A percentile compares a stretch with the other conserved stretches of the same genome.
These are phyloP conservation scores for Cheilosia vernalis DNA, from an alignment of 2,888 invertebrate species.

Conservation along the genomic window DNA sequence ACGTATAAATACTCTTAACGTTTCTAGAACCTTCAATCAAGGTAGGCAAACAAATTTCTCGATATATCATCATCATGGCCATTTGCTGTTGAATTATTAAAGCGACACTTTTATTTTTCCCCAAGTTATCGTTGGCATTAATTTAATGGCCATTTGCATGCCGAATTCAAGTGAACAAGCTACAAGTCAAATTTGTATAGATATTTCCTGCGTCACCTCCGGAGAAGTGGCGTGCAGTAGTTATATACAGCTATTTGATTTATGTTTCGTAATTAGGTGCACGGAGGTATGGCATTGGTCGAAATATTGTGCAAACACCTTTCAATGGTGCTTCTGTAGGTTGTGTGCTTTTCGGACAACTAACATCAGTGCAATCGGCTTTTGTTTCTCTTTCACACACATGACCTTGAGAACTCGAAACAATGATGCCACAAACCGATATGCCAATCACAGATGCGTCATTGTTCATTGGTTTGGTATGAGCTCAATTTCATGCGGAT, in stretches of 20 bases:
- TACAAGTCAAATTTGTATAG: not conserved
- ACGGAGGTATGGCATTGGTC: slow-evolving; percentile 27
- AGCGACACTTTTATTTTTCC: not conserved
- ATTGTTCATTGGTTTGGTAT: slow-evolving; percentile 31
- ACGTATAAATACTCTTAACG: not conserved
- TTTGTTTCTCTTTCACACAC: slow-evolving; percentile 38
- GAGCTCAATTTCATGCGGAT: slow-evolving; percentile 33
- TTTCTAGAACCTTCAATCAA: not conserved
- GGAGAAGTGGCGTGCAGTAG: not conserved
- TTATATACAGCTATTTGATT: not conserved
- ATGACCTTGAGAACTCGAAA: slow-evolving; percentile 59
- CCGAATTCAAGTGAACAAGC: slow-evolving; percentile 18
- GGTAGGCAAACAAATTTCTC: not conserved
- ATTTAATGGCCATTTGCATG: slow-evolving; percentile 31
- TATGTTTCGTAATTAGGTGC: slow-evolving; percentile 11
- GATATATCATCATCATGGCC: not conserved
- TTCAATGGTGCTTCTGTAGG: slow-evolving; percentile 30
- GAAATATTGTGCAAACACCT: slow-evolving; percentile 41
- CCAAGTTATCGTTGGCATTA: slow-evolving; percentile 1
- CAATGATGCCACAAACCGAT: slow-evolving; percentile 35
- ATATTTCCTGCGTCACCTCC: not conserved
- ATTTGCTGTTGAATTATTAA: not conserved
- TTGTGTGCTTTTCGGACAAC: slow-evolving; percentile 13
- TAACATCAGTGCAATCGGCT: slow-evolving; percentile 36
- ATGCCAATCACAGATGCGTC: slow-evolving; percentile 59